phyloP scores from a whole-genome alignment of 2,113 vertebrate species.

The Neomonachus schauinslandi region DNA sequence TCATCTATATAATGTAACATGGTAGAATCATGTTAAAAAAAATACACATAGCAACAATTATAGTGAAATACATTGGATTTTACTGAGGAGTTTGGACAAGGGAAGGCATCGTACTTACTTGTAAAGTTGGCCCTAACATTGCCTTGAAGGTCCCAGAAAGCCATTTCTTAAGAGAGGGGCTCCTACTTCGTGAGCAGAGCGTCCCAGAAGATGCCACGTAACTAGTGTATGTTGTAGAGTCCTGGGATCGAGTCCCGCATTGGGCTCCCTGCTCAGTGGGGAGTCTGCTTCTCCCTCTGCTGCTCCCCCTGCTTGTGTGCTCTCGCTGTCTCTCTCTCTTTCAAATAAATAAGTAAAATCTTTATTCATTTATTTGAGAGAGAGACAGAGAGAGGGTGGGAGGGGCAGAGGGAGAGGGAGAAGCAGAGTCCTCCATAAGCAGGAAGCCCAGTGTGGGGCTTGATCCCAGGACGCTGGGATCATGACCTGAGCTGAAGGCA shows the following conservation, averaged over 20 bases:
- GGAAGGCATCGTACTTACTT: not conserved
- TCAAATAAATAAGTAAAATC: too few species aligned
- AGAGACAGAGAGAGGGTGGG: too few species aligned
- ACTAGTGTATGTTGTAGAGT: not conserved
- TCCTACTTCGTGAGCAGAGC: not conserved
- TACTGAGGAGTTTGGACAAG: not conserved
- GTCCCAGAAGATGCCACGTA: not conserved
- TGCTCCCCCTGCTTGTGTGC: not conserved
- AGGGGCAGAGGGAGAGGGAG: too few species aligned
- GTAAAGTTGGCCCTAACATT: not conserved
- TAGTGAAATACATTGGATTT: not conserved
- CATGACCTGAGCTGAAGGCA: too few species aligned
- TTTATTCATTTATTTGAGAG: too few species aligned
- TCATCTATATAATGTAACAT: conserved; percentile 28
- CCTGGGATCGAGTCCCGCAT: not conserved
- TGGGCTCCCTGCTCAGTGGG: too few species aligned
- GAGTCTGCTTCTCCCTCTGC: not conserved
- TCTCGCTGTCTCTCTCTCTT: not conserved
- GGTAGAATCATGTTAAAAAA: not conserved
- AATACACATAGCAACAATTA: not conserved
- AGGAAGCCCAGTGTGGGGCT: too few species aligned
- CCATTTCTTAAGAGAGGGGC: not conserved
- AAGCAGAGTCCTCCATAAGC: too few species aligned
- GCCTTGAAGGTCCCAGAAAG: not conserved
- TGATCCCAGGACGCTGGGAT: too few species aligned